Conservation (phyloP, 2,888 invertebrate species). For the Ornithoptera alexandrae region DNA sequence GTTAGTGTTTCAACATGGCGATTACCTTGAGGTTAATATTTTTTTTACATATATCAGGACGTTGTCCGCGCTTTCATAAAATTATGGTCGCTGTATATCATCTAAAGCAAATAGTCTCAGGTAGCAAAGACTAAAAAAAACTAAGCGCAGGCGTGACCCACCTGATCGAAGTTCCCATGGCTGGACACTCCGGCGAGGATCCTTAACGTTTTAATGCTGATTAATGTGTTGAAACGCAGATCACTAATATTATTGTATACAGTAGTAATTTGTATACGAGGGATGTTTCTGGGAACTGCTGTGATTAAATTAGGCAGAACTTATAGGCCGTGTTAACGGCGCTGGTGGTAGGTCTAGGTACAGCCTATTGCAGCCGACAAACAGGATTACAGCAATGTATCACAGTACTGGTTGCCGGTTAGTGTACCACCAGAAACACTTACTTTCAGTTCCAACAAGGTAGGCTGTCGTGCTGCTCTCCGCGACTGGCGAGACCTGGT, state of each 20-base stretch:
- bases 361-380: no score
- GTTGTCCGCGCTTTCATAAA: neutral
- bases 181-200: constrained; percentile 33
- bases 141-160: constrained; percentile 62
- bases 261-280: no score
- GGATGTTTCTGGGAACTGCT: no score
- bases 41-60: neutral
- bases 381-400: no score
- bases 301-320: no score
- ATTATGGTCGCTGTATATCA: constrained; percentile 28
- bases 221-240: constrained; percentile 44
- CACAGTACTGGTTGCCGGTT: no score
- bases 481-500: constrained; percentile 12
- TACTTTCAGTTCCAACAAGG: no score
- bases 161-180: constrained; percentile 56
- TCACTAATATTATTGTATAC: neutral
- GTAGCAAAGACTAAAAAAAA: constrained; percentile 47
- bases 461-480: neutral
- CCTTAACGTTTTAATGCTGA: constrained; percentile 41
- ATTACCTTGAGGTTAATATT: no score
- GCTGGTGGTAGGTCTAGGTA: no score
- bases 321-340: no score
- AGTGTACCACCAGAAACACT: no score
- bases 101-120: constrained; percentile 34
- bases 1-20: no score